Conservation (phyloP, 2,113 vertebrate genomes). For the Colinus virginianus region DNA sequence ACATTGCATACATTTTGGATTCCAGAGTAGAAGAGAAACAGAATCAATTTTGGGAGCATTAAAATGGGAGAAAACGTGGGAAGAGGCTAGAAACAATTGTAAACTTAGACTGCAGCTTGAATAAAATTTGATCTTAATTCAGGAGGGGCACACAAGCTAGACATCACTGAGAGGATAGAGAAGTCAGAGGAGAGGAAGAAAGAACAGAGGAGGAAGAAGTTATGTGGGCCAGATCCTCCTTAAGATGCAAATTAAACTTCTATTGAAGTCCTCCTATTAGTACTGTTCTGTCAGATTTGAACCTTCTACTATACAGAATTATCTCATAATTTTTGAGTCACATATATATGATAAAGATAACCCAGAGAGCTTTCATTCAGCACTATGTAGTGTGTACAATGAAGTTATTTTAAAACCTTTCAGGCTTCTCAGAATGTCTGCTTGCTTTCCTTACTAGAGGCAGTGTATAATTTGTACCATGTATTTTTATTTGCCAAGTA, state of each 20-base stretch:
- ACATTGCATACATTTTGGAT: neutral
- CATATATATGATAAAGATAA: neutral
- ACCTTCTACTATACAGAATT: neutral
- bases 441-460: slow-evolving; percentile 51
- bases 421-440: slow-evolving; percentile 37
- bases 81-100: neutral
- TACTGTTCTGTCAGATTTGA: neutral
- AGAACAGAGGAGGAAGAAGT: slow-evolving; percentile 33
- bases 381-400: neutral
- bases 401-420: slow-evolving; percentile 48
- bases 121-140: neutral
- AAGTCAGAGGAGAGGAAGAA: slow-evolving; percentile 53
- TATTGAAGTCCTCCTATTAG: neutral
- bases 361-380: neutral
- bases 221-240: slow-evolving; percentile 29
- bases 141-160: slow-evolving; percentile 39
- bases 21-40: neutral
- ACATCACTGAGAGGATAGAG: slow-evolving; percentile 20
- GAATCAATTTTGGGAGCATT: neutral
- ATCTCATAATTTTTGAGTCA: neutral
- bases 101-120: neutral
- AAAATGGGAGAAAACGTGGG: neutral
- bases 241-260: slow-evolving; percentile 35
- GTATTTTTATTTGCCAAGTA: slow-evolving; percentile 72
- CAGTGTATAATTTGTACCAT: slow-evolving; percentile 66